Percentiles rank a stretch among this genome's conserved stretches.
These are phyloP conservation scores for Macrotis lagotis DNA, from an alignment of 2,113 vertebrate genomes.

Conservation along the genomic window DNA sequence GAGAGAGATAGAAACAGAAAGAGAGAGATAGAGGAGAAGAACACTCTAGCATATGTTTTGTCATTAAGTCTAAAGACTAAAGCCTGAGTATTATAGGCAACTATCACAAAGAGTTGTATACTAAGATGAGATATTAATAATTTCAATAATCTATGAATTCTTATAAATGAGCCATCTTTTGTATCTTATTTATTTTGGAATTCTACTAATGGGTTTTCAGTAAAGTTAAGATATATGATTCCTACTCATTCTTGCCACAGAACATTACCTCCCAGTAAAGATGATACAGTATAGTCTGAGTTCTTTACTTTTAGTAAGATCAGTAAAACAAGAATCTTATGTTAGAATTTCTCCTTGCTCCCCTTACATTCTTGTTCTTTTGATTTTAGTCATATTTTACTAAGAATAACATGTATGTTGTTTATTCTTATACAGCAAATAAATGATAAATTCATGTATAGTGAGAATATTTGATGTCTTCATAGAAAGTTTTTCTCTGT, in stretches of 20 bases:
- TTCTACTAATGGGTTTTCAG: not conserved
- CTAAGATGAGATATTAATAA: not conserved
- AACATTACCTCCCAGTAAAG: not conserved
- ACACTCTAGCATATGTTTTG: not conserved
- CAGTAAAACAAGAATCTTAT: not conserved
- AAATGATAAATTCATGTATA: not conserved
- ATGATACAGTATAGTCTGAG: not conserved
- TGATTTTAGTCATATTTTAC: not conserved
- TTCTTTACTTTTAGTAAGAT: not conserved
- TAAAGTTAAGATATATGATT: not conserved
- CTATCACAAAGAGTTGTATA: not conserved
- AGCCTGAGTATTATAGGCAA: not conserved
- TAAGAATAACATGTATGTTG: not conserved
- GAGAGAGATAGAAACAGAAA: too few species aligned
- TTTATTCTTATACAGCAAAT: not conserved
- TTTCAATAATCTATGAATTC: not conserved
- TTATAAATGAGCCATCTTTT: not conserved
- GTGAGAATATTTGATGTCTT: not conserved
- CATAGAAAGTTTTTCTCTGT: not conserved
- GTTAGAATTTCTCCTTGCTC: too few species aligned
- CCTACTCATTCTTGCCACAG: not conserved
- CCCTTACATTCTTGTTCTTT: not conserved
- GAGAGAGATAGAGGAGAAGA: not conserved
- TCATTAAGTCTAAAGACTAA: not conserved
- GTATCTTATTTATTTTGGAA: not conserved